Evolutionary conservation across 1,140 invertebrate genomes (phyloP), one percentile per base, ranked within the genome.

Genomic region (Zaprionus inermis): DNA sequence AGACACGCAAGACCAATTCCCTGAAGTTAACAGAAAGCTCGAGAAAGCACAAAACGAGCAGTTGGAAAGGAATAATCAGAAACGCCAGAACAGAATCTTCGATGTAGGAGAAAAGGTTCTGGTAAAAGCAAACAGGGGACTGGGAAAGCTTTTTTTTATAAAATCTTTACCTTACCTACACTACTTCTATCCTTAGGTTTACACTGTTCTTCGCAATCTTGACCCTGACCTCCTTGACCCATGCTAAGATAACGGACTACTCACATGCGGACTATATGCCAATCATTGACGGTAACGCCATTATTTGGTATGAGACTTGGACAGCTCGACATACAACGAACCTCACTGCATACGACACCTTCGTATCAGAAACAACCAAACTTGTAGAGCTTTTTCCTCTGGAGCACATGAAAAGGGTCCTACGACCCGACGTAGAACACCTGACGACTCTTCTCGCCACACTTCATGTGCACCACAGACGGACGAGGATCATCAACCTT

Each of bases 221-320:
- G 22, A 59, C 55, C 12, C 38, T 49, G 16, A 10, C 32, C 32
- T 11, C 32, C 32, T 34, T 34, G 10, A 69, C 56, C 44, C 24
- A 24, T 24, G 57, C 32, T 49, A 28, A 46, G 12, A 51, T 66
- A 12, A 57, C 49, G 20, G 55, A 68, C 55, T 68, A 59, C 30
- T 36, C 65, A 9, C 65, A 68, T 16, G 28, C 44, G 20, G 56
- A 68, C 65, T 68, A 59, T 18, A 66, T 30, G 56, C 63, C 63
- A 16, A 16, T 32, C 30, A 30, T 54, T 7, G 52, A 56, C 34
- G 61, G 61, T 11, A 51, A 65, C 61, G 61, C 38, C 16, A 65
- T 51, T 24, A 54, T 65, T 32, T 65, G 46, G 60, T 11, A 34
- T 34, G 32, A 34, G 60, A 64, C 32, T 6, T 14, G 30, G 32